Evolutionary conservation across 1,140 invertebrate species (phyloP), one percentile per base, ranked within the genome.

Genomic region (Leptinotarsa lineolata): DNA sequence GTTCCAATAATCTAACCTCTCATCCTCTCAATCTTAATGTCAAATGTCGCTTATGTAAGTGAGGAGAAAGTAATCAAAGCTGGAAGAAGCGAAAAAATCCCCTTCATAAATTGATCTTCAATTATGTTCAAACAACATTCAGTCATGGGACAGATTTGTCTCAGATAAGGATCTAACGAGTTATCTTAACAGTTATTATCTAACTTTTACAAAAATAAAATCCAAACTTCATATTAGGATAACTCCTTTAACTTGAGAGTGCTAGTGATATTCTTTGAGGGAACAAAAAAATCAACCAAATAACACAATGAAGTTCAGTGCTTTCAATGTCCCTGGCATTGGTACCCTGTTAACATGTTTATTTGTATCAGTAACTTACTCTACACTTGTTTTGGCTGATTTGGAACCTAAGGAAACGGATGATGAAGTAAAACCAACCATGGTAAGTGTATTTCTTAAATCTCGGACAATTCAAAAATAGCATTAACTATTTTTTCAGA

Each of bases 401-500:
- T 24, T 69, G 58, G 68, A 69, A 24, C 68, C 68, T n/a, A 69
- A 69, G 15, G 68, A 69, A 18, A 39, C 58, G n/a, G 64, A 18
- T 21, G 69, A 71, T 24, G 68, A 70, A 24, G 60, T 45, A n/a
- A 71, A 71, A 71, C 69, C 69, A n/a, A 71, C 69, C 3, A 2
- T 63, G 4, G 69, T 71, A 46, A 71, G 69, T 13, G 13, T 16
- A 39, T 63, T 24, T 39, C 21, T 70, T 30, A 13, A 30, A 58
- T 20, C 20, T 68, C 0, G 16, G 18, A 22, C 24, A 21, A 12
- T 65, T n/a, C 8, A 8, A 65, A 39, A 39, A 21, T n/a, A 22
- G 1, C 8, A 21, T 18, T 45, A 15, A n/a, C 59, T 21, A 22
- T 59, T 59, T 70, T 69, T 70, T 22, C 54, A 70, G 68, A 24